phyloP scores from a whole-genome alignment of 2,113 vertebrate genomes.

The Crotalus tigris region DNA sequence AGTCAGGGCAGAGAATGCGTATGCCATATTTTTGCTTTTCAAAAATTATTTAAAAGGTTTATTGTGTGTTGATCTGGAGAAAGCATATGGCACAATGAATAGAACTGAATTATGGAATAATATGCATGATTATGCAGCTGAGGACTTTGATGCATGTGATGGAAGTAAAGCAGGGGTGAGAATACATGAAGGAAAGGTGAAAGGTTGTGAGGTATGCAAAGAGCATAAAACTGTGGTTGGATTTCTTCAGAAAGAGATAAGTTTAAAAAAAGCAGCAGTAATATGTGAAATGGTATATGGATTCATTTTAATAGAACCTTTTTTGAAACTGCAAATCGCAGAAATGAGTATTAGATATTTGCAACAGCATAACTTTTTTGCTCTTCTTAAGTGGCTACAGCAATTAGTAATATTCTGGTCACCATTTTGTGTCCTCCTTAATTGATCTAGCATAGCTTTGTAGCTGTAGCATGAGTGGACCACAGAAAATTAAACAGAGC shows the following conservation, averaged over 20 bases:
- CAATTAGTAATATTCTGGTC: background rate
- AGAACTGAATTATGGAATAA: background rate
- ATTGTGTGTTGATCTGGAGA: background rate
- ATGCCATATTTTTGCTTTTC: background rate
- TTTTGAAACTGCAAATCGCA: background rate
- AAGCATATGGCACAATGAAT: background rate
- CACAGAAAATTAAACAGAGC: background rate
- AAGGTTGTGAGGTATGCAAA: background rate
- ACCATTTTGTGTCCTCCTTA: background rate
- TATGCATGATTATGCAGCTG: background rate
- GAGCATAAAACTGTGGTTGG: background rate
- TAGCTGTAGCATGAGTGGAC: background rate
- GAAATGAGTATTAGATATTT: background rate
- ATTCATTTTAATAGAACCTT: background rate
- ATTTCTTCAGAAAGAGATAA: background rate
- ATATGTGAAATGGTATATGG: background rate
- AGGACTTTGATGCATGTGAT: background rate
- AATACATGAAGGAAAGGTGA: background rate
- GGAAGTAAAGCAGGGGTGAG: background rate
- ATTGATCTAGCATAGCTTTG: background rate
- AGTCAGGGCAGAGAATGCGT: background rate
- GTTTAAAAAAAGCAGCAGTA: background rate
- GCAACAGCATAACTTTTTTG: background rate
- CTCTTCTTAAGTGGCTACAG: background rate
- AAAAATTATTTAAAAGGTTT: background rate